phyloP scores from a whole-genome alignment of 2,113 vertebrate genomes.

The Microtus ochrogaster region DNA sequence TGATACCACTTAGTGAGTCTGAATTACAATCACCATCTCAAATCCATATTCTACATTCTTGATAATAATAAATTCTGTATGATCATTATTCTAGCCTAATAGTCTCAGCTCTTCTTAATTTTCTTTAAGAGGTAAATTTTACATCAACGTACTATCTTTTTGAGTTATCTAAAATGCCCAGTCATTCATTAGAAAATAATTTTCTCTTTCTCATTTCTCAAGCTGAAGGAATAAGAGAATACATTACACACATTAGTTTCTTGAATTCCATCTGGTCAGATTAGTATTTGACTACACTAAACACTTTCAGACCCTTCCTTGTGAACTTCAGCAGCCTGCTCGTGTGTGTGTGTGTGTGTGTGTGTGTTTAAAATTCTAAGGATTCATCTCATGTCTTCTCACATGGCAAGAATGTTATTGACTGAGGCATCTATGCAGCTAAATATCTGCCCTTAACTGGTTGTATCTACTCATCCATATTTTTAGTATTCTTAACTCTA shows the following conservation, averaged over 20 bases:
- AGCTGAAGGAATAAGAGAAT: neutral
- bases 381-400: neutral
- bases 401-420: neutral
- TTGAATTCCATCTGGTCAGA: neutral
- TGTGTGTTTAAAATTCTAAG: neutral
- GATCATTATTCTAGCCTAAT: neutral
- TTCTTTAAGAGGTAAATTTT: constrained; percentile 32
- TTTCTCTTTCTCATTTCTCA: constrained; percentile 50
- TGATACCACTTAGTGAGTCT: neutral
- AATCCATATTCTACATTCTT: neutral
- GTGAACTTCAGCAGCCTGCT: neutral
- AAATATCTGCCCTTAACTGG: neutral
- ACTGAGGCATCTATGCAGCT: neutral
- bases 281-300: constrained; percentile 8
- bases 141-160: neutral
- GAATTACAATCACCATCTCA: neutral
- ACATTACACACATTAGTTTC: neutral
- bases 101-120: constrained; percentile 27
- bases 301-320: neutral
- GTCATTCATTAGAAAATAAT: constrained; percentile 35
- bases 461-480: neutral
- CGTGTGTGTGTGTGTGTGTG: neutral
- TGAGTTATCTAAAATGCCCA: constrained; percentile 15
- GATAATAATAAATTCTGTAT: neutral
- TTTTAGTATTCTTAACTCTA: neutral